These are phyloP conservation scores for Goniozus legneri DNA, from an alignment of 1,140 invertebrate genomes.

Conservation along the genomic window DNA sequence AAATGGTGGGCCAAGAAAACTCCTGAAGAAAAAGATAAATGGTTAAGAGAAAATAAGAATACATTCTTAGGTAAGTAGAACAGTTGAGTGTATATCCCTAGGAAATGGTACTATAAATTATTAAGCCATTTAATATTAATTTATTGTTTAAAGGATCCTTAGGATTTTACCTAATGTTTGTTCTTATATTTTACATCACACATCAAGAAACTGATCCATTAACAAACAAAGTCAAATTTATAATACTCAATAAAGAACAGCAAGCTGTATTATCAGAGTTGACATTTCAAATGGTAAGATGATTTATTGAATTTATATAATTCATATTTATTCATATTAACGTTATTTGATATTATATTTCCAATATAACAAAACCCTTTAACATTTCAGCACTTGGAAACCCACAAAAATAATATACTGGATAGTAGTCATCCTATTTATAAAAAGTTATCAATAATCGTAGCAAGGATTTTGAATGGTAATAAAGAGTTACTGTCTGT, in stretches of 20 bases:
- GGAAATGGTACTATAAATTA: background rate
- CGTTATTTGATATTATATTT: background rate
- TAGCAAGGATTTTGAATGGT: constrained; percentile 43
- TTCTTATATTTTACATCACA: constrained; percentile 47
- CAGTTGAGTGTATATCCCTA: background rate
- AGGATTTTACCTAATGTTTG: constrained; percentile 17
- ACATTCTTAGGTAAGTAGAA: constrained; percentile 27
- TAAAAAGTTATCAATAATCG: constrained; percentile 37
- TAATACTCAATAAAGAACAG: constrained; percentile 54
- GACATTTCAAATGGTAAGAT: constrained; percentile 26
- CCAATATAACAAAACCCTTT: background rate
- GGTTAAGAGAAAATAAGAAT: constrained; percentile 24
- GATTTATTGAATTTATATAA: background rate
- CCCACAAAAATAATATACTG: constrained; percentile 39
- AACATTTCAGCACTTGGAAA: constrained; percentile 24
- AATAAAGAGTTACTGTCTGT: constrained; percentile 54
- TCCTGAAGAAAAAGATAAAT: constrained; percentile 34
- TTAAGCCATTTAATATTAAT: constrained; percentile 2
- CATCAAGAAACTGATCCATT: constrained; percentile 57
- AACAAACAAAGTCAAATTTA: constrained; percentile 55
- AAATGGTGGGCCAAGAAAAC: constrained; percentile 54
- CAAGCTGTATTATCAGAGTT: constrained; percentile 44
- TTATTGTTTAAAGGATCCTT: constrained; percentile 28
- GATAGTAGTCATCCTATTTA: constrained; percentile 34
- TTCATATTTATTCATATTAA: background rate